Evolutionary conservation across 2,113 vertebrate genomes (phyloP).

Genomic region (Caracal caracal): DNA sequence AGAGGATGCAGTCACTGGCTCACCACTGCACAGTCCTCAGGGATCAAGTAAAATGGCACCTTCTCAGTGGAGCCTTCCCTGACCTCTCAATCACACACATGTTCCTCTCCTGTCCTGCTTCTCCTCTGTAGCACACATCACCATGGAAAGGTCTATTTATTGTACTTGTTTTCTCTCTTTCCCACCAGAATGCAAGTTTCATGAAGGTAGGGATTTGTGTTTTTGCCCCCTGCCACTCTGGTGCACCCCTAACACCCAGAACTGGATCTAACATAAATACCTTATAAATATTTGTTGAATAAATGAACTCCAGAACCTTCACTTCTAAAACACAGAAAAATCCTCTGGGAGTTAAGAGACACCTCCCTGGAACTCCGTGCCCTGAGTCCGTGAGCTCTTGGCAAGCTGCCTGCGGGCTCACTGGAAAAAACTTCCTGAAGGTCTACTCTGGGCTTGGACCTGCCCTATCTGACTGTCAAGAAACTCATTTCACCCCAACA

Average conservation of each 20-base stretch:
- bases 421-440: not conserved
- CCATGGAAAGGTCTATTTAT: not conserved
- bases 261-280: not conserved
- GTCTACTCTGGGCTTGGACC: not conserved
- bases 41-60: not conserved
- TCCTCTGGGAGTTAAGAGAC: not conserved
- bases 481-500: not conserved
- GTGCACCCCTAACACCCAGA: not conserved
- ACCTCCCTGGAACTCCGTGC: too few species aligned
- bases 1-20: not conserved
- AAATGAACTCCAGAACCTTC: not conserved
- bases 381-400: not conserved
- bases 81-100: not conserved
- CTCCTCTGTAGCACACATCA: not conserved
- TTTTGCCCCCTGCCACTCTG: too few species aligned
- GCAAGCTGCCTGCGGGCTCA: not conserved
- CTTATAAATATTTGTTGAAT: not conserved
- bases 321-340: not conserved
- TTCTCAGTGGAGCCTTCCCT: not conserved
- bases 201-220: not conserved
- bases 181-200: not conserved
- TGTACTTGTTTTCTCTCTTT: not conserved
- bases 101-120: not conserved
- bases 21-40: not conserved
- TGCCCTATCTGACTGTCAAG: not conserved